Percentiles rank a stretch among this genome's conserved stretches.
These are phyloP conservation scores for Torymus texanus DNA, from an alignment of 2,888 invertebrate species.

Conservation along the genomic window DNA sequence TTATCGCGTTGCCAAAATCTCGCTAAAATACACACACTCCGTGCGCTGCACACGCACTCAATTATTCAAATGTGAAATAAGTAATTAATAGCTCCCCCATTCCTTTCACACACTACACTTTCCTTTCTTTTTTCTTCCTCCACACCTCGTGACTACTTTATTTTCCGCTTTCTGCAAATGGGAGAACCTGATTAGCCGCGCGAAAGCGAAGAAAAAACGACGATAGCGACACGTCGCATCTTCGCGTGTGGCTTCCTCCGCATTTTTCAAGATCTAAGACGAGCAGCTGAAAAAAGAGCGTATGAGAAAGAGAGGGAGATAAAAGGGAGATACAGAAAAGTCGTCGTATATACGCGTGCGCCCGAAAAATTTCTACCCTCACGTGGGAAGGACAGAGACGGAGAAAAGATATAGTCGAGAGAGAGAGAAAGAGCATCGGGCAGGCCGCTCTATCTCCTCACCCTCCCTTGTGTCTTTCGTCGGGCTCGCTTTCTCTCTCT, in stretches of 20 bases:
- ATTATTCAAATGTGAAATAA: conserved; percentile 33
- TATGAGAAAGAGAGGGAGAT: neutral
- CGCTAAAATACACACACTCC: conserved; percentile 20
- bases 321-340: too few relatives aligned
- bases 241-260: neutral
- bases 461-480: conserved; percentile 31
- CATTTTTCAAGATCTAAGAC: conserved; percentile 24
- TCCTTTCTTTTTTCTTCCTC: too few relatives aligned
- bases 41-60: conserved; percentile 14
- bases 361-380: conserved; percentile 32
- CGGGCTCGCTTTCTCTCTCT: conserved; percentile 7
- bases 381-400: neutral
- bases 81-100: conserved; percentile 20
- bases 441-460: neutral
- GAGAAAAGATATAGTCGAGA: neutral
- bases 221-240: conserved; percentile 27
- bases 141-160: neutral
- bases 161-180: neutral
- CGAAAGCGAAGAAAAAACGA: neutral
- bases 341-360: neutral
- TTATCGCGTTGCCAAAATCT: neutral
- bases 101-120: neutral
- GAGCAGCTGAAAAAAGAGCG: conserved; percentile 7
- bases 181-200: conserved; percentile 37
- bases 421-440: conserved; percentile 10